Base-by-base conservation (phyloP, 1,140 invertebrate genomes). In the Brachionus rotundiformis region DNA sequence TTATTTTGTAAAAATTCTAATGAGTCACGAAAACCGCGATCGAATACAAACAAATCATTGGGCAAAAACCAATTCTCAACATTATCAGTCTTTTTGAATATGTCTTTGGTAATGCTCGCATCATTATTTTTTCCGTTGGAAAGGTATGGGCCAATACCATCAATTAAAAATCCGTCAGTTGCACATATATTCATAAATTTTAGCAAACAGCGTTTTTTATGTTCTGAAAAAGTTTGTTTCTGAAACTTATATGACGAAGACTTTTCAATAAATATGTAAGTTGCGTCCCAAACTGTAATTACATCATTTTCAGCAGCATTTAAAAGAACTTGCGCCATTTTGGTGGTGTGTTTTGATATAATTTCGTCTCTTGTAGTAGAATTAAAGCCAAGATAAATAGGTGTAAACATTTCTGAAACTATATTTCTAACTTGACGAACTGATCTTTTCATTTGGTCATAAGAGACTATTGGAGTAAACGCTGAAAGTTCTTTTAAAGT, bases 121-220 rank as follows among this genome's bases (percentile, higher is more conserved):
- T 39, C 36, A 39, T 39, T 39, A 39, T 39, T 39, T 39, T 39
- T 39, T 39, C 36, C 2, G 36, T 39, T 39, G 36, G 49, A 59
- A 59, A 59, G 3, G 23, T 59, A 2, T 59, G 3, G 49, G 23
- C 49, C 23, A 59, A 59, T 59, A 19, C 16, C n/a, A 59, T 59
- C 49, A 59, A 59, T 59, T 19, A 59, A 25, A 59, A 3, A 19
- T 19, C 49, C 49, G 1, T 59, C 49, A 19, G 49, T 59, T 59
- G 49, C 49, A 59, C 49, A 59, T 19, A 19, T 59, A 59, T 59
- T 59, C 49, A 59, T 59, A 59, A 59, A 59, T 25, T 59, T 59
- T 19, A 59, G n/a, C 49, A 59, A 59, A 25, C 49, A 59, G n/a
- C 49, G n/a, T 25, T 59, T 59, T 29, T 63, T 63, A 31, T 31